These are phyloP conservation scores for Psammodynastes pulverulentus DNA, from an alignment of 2,113 vertebrate genomes.

Conservation along the genomic window DNA sequence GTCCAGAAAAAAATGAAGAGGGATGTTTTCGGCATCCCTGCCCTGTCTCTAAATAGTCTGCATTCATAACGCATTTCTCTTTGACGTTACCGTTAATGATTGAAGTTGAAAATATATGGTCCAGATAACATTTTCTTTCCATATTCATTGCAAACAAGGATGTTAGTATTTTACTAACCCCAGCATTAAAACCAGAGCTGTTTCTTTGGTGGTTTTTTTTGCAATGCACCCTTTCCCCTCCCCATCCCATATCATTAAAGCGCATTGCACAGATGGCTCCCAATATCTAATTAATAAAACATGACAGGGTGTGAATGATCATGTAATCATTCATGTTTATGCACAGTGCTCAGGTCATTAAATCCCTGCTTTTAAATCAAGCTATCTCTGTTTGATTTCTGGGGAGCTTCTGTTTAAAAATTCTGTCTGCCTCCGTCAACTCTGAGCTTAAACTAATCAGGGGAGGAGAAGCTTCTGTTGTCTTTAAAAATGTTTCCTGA, in stretches of 20 bases:
- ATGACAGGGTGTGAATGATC: conserved; percentile 34
- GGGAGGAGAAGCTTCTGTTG: conserved; percentile 1
- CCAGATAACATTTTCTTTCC: neutral
- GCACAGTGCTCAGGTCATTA: conserved; percentile 28
- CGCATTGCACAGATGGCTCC: conserved; percentile 50
- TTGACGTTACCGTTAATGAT: neutral
- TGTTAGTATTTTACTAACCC: neutral
- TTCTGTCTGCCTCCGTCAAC: neutral
- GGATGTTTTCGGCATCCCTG: no score
- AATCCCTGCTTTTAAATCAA: conserved; percentile 37
- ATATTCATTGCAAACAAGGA: neutral
- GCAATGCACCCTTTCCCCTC: neutral
- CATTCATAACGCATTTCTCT: neutral
- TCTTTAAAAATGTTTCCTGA: neutral
- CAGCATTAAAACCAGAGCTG: conserved; percentile 1
- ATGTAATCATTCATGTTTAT: conserved; percentile 26
- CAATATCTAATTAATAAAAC: conserved; percentile 55
- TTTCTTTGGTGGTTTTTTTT: conserved; percentile 1
- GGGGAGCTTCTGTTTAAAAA: neutral
- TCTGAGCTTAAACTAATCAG: neutral
- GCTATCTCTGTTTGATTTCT: conserved; percentile 26
- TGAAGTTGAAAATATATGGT: neutral
- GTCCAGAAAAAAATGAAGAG: neutral
- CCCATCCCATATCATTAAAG: conserved; percentile 16
- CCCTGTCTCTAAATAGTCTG: neutral